Base-by-base conservation (phyloP, 1,140 invertebrate genomes). In the Drosophila varians region DNA sequence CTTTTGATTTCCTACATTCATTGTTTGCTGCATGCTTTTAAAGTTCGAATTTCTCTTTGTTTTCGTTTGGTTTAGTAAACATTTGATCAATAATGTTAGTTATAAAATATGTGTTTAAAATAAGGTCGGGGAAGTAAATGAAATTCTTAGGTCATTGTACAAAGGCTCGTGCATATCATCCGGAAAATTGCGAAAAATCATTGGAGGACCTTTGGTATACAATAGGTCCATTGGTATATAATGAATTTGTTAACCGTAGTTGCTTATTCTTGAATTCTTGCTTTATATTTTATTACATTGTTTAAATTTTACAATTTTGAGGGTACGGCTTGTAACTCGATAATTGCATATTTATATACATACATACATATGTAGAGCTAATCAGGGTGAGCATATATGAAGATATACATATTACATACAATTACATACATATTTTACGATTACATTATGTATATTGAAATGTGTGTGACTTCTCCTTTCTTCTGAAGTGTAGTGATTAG, bases 321-420 rank as follows among this genome's bases (percentile, higher is more conserved):
- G 4, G 21, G 21, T 21, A 2, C 21, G 21, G 21, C 21, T 48
- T 38, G 34, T 42, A 66, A 65, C 45, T 51, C 36, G 62, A 52
- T 65, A 66, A 58, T 72, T 72, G 55, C 45, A 36, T 72, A 56
- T 72, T 62, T 71, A 71, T 72, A 72, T 73, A 72, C 51, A 73
- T 73, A 73, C 68, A 73, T 73, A 73, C 68, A 73, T 73, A 72
- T 62, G 69, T 73, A 62, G 69, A 62, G 68, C 66, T 72, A 72
- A 61, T 73, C 65, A 58, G 69, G 48, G 34, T 62, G 69, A 73
- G 69, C 69, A 54, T 64, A 73, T 72, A 19, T 73, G 56, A 53
- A 70, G 51, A 51, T 68, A 68, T 66, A 68, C 62, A 68, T 68
- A 66, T 66, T 68, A 68, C 36, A 66, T 68, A 66, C 61, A 66